Base-by-base conservation (phyloP, 2,113 vertebrate species). In the Pomatostomus ruficeps region DNA sequence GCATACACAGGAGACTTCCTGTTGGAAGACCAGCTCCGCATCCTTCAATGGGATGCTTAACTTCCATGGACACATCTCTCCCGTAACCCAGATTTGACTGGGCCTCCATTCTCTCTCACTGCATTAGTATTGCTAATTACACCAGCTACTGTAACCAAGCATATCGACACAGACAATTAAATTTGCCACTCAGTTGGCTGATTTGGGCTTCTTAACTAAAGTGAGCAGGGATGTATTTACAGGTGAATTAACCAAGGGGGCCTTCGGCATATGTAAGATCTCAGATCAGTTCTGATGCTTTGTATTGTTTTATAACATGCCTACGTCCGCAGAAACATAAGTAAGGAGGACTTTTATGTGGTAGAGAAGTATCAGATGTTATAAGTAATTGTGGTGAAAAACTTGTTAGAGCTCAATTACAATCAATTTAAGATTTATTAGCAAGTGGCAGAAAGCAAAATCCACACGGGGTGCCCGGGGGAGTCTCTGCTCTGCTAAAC, bases 321-420 rank as follows among this genome's bases (percentile, higher is more conserved):
- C 36, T 28, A 22, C 8, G 7, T 20, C 25, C 29, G 31, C 31
- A 52, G 14, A 46, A 57, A 31, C 4, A 0, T 6, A 67, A 31
- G 15, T 0, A 2, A 2, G 3, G 20, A 38, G 12, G 9, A 14
- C 11, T 61, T 48, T 57, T 28, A 18, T 2, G 7, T 0, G 0
- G 6, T 2, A 33, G 18, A 5, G 20, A 83, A 31, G 14, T 3
- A 58, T 6, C 26, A 13, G 17, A 36, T 4, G 1, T n/a, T n/a
- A n/a, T n/a, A n/a, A n/a, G n/a, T n/a, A n/a, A n/a, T n/a, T n/a
- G n/a, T n/a, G n/a, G n/a, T n/a, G n/a, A n/a, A n/a, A n/a, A n/a
- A n/a, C n/a, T n/a, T n/a, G n/a, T n/a, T n/a, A n/a, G n/a, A n/a
- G n/a, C n/a, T n/a, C n/a, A n/a, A n/a, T n/a, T n/a, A n/a, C n/a